Percentiles rank a stretch among this genome's conserved stretches.
phyloP scores from a whole-genome alignment of 2,797 vertebrate species.

The Esox masquinongy region DNA sequence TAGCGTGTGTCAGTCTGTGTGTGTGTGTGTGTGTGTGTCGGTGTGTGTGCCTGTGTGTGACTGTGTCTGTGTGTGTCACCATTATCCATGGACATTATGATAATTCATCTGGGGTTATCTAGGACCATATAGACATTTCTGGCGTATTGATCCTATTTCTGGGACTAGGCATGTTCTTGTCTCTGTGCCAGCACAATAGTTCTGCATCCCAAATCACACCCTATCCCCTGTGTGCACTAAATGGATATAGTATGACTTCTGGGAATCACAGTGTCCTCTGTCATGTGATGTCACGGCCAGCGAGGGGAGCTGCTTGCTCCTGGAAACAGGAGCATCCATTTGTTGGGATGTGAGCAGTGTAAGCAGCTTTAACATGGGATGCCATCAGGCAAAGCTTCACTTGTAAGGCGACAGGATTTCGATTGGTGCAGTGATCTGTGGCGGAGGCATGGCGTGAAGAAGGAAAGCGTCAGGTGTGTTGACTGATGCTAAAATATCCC shows the following conservation, averaged over 20 bases:
- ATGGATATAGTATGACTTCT: not conserved
- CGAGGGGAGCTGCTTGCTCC: conserved; percentile 67
- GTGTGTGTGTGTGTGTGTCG: too few species aligned
- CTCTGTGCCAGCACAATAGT: not conserved
- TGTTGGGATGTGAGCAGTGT: not conserved
- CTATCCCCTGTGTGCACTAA: not conserved
- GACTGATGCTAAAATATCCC: too few species aligned
- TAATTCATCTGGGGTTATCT: not conserved
- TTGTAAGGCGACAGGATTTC: conserved; percentile 23
- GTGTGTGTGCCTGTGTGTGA: not conserved
- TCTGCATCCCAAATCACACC: not conserved
- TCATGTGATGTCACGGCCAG: conserved; percentile 53
- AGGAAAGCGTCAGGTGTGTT: too few species aligned
- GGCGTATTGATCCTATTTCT: not conserved
- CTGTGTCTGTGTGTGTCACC: not conserved
- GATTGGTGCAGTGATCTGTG: too few species aligned
- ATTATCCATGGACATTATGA: not conserved
- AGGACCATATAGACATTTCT: not conserved
- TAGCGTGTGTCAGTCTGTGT: too few species aligned
- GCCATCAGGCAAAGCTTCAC: conserved; percentile 19
- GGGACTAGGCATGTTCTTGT: not conserved
- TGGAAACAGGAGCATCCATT: not conserved
- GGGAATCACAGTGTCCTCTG: conserved; percentile 34
- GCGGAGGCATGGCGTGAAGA: too few species aligned
- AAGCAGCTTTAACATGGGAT: conserved; percentile 5